Percentiles rank a stretch among this genome's conserved stretches.
Conservation (phyloP, 30 jellyfish, hydroid and myxozoan species). For the Phacellophora camtschatica region DNA sequence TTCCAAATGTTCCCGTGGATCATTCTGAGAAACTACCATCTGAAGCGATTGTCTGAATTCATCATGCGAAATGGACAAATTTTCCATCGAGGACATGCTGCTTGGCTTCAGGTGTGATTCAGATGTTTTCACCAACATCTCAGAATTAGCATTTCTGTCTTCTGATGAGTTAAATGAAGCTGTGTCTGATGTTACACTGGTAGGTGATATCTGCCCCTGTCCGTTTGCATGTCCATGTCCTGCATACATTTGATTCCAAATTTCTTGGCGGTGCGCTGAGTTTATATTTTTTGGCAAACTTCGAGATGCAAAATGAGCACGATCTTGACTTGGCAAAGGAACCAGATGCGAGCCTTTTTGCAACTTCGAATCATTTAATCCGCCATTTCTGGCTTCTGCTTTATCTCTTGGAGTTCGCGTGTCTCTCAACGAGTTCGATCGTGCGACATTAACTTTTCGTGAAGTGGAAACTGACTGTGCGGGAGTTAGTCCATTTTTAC, state of each 20-base stretch:
- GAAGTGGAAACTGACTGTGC: conserved; percentile 23
- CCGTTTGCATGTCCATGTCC: background rate
- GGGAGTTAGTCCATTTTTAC: conserved; percentile 56
- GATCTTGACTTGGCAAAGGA: conserved; percentile 72
- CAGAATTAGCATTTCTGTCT: conserved; percentile 49
- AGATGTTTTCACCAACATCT: background rate
- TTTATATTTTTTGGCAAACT: conserved; percentile 87
- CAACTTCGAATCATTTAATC: conserved; percentile 17
- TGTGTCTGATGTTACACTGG: background rate
- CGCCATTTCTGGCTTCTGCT: conserved; percentile 50
- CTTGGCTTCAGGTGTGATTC: conserved; percentile 59
- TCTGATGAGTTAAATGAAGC: conserved; percentile 17
- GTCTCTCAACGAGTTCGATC: conserved; percentile 90
- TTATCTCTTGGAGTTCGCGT: conserved; percentile 59
- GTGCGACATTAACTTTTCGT: conserved; percentile 79
- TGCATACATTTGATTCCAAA: conserved; percentile 27
- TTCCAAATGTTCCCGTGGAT: conserved; percentile 87
- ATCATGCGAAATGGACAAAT: conserved; percentile 82
- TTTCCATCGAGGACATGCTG: conserved; percentile 77
- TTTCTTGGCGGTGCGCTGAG: conserved; percentile 85
- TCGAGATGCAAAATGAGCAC: conserved; percentile 79
- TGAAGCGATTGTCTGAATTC: conserved; percentile 90
- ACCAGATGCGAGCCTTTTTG: conserved; percentile 13
- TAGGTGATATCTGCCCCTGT: conserved; percentile 34
- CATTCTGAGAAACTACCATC: conserved; percentile 82